These are phyloP conservation scores for Eupithecia abbreviata DNA, from an alignment of 2,888 invertebrate species.

Conservation along the genomic window DNA sequence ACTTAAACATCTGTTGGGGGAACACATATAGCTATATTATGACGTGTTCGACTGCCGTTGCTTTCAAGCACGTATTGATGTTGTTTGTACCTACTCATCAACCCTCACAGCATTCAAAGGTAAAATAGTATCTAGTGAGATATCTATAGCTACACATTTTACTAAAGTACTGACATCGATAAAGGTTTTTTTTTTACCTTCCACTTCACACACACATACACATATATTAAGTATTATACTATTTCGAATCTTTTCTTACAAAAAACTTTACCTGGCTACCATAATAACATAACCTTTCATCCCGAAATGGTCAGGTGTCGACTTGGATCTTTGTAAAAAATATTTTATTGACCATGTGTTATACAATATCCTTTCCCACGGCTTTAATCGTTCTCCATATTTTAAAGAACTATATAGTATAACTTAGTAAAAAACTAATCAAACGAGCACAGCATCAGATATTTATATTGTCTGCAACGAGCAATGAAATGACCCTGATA, in stretches of 20 bases:
- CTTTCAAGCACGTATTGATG: not conserved
- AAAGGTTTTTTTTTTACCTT: not conserved
- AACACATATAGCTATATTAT: constrained; percentile 50
- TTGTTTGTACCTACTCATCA: not conserved
- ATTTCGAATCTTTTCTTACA: constrained; percentile 6
- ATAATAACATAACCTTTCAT: constrained; percentile 57
- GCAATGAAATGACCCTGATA: not conserved
- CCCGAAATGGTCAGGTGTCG: constrained; percentile 66
- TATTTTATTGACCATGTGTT: constrained; percentile 54
- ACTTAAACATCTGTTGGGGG: constrained; percentile 61
- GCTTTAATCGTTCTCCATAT: constrained; percentile 37
- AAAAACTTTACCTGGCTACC: constrained; percentile 72
- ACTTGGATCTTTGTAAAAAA: constrained; percentile 61
- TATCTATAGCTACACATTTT: not conserved
- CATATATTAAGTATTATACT: not conserved
- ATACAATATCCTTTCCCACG: constrained; percentile 70
- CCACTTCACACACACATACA: not conserved
- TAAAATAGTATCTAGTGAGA: not conserved
- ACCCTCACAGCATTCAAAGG: not conserved
- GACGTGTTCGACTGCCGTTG: constrained; percentile 64
- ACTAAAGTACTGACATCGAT: not conserved
- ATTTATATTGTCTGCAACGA: not conserved
- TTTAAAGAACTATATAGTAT: not conserved
- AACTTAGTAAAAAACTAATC: not conserved
- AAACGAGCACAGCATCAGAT: not conserved